Evolutionary conservation across 2,113 vertebrate species (phyloP), one percentile per base, ranked within the genome.

Genomic region (Mesembrinibis cayennensis): DNA sequence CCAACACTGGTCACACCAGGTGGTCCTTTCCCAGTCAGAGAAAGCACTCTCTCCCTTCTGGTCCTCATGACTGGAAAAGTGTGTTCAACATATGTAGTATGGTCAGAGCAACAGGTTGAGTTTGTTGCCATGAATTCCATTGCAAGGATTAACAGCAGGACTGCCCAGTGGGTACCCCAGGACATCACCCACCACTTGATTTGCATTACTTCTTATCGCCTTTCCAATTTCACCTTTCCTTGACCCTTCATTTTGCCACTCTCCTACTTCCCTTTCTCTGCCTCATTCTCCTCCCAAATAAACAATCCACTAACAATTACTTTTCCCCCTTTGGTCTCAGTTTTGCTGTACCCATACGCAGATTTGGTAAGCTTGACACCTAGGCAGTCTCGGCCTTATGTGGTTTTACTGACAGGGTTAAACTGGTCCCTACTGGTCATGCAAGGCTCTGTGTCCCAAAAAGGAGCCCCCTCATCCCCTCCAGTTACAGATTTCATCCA

Each of bases 371-470:
- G 14, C n/a, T 22, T 65, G 69, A 38, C 23, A 44, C 20, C 14
- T 49, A 27, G 34, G 3, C 18, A 73, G n/a, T 42, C 49, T 73
- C 0, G 0, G 36, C 26, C 7, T 58, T 69, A 63, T 4, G 9
- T 38, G 15, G 6, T 59, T 66, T 53, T 74, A 47, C 42, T 69
- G 47, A 45, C 4, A 45, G 7, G 8, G 4, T 56, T 69, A 38
- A 78, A 77, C 26, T 38, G 6, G 4, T 34, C 16, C 22, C 26
- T 81, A 4, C 47, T 82, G 5, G 7, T 42, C 17, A 38, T 87
- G 14, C 5, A 69, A 53, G 22, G 26, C 22, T 30, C 19, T 78
- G 16, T 2, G 4, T 2, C 34, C 15, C 11, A n/a, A 30, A 74
- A 70, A 38, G 12, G 9, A 79, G 3, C 6, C 2, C 9, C 26